phyloP scores from a whole-genome alignment of 2,797 vertebrate species.

The Trachurus trachurus region DNA sequence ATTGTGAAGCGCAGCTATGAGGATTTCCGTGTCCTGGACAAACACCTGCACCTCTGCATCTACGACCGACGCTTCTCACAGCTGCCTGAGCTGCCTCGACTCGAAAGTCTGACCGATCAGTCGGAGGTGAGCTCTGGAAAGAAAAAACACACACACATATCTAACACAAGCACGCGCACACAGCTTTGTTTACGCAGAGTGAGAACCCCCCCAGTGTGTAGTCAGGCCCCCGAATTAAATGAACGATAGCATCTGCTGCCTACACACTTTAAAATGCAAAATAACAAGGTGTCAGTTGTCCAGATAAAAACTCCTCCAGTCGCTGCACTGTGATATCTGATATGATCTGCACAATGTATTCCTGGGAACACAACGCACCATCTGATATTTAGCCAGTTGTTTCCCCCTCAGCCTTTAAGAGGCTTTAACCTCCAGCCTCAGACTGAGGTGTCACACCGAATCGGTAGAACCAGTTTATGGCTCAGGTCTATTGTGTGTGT shows the following conservation, averaged over 20 bases:
- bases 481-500: conserved; percentile 6
- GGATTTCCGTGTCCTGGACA: conserved; percentile 98
- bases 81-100: conserved; percentile 95
- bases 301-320: conserved; percentile 16
- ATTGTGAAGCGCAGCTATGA: conserved; percentile 99
- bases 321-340: conserved; percentile 20
- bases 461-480: conserved; percentile 60
- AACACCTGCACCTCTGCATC: conserved; percentile 98
- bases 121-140: conserved; percentile 87
- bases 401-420: conserved; percentile 17
- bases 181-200: background rate
- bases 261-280: background rate
- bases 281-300: conserved; percentile 5
- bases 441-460: conserved; percentile 46
- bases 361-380: conserved; percentile 29
- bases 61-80: conserved; percentile 98
- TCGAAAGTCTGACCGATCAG: conserved; percentile 93
- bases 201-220: background rate
- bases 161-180: background rate
- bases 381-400: conserved; percentile 29
- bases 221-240: background rate
- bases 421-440: conserved; percentile 33
- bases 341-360: conserved; percentile 9
- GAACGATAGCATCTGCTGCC: background rate
- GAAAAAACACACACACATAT: background rate